Evolutionary conservation across 92 coral and sea anemone species (phyloP).

Genomic region (Blastomussa wellsi): DNA sequence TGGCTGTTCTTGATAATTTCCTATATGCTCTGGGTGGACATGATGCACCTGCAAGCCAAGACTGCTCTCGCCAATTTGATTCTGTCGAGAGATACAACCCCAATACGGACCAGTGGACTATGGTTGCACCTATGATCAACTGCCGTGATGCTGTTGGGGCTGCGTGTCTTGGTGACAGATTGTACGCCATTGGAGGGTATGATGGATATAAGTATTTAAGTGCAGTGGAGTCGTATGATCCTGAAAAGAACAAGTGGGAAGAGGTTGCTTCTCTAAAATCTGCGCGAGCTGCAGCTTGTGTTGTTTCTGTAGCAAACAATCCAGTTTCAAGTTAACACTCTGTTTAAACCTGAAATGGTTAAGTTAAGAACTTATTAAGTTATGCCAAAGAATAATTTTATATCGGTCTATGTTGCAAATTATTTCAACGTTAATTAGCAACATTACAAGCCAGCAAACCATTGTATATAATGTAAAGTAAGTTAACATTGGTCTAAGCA

Average conservation of each 20-base stretch:
- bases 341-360: neutral
- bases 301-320: constrained; percentile 71
- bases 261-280: constrained; percentile 86
- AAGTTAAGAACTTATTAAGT: neutral
- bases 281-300: constrained; percentile 99
- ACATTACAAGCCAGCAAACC: no score
- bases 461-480: no score
- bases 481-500: no score
- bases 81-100: constrained; percentile 98
- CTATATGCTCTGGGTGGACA: constrained; percentile 99
- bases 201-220: constrained; percentile 90
- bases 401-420: no score
- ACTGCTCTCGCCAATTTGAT: constrained; percentile 92
- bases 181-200: constrained; percentile 97
- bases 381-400: no score
- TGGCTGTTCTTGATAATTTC: constrained; percentile 91
- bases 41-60: constrained; percentile 99
- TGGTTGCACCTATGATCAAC: constrained; percentile 94
- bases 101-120: constrained; percentile 99
- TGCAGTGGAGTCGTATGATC: constrained; percentile 96
- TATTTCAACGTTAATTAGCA: no score
- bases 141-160: constrained; percentile 99
- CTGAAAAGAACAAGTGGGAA: constrained; percentile 90
- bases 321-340: neutral
- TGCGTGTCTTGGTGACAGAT: constrained; percentile 90